phyloP scores from a whole-genome alignment of 1,140 invertebrate genomes.

The Coenobita brevimanus region DNA sequence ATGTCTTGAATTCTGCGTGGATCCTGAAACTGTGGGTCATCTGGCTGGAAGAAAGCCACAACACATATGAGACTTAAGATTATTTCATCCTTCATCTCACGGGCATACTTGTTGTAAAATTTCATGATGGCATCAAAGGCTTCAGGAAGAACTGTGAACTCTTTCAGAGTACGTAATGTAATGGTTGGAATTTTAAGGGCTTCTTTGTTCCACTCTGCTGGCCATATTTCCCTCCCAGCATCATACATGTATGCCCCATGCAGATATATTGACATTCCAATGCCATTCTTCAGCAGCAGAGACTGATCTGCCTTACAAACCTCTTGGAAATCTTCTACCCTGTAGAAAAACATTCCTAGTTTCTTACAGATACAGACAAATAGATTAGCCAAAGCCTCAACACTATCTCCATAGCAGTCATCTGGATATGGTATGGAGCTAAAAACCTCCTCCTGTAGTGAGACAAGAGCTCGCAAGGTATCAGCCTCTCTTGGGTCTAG shows the following conservation, averaged over 20 bases:
- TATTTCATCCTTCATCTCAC: slow-evolving; percentile 57
- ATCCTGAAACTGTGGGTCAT: slow-evolving; percentile 45
- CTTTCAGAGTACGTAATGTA: slow-evolving; percentile 28
- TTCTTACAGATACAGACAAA: slow-evolving; percentile 64
- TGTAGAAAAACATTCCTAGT: slow-evolving; percentile 46
- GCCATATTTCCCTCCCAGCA: slow-evolving; percentile 48
- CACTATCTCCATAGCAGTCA: slow-evolving; percentile 45
- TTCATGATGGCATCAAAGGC: slow-evolving; percentile 60
- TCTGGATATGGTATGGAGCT: slow-evolving; percentile 47
- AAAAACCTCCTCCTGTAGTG: slow-evolving; percentile 45
- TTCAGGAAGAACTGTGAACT: slow-evolving; percentile 54
- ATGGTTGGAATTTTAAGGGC: slow-evolving; percentile 48
- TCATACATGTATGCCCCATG: slow-evolving; percentile 62
- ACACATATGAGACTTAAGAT: slow-evolving; percentile 43
- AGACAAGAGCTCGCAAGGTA: slow-evolving; percentile 17
- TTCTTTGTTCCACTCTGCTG: slow-evolving; percentile 52
- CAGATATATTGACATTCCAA: slow-evolving; percentile 62
- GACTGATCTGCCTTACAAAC: slow-evolving; percentile 53
- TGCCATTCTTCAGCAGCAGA: slow-evolving; percentile 55
- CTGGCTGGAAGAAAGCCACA: slow-evolving; percentile 54
- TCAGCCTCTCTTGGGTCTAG: slow-evolving; percentile 48
- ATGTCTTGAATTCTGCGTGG: slow-evolving; percentile 51
- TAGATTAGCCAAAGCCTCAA: slow-evolving; percentile 57
- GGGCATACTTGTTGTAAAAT: slow-evolving; percentile 53
- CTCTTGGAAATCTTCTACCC: slow-evolving; percentile 43